Evolutionary conservation across 2,113 vertebrate genomes (phyloP), one percentile per base, ranked within the genome.

Genomic region (Bambusicola thoracicus): DNA sequence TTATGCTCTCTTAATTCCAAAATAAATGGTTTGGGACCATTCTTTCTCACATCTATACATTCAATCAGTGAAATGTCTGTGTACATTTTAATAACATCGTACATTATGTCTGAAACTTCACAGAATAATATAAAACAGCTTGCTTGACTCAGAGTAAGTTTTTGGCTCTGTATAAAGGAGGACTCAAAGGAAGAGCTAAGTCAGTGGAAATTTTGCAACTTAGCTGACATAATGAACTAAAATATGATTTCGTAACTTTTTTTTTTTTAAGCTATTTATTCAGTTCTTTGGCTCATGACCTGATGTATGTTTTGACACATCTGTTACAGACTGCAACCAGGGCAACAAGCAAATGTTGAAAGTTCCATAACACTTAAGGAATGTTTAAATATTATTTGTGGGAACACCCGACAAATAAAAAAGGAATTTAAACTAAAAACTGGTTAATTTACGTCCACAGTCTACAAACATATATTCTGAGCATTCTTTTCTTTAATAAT

Each of bases 261-360:
- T 55, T 40, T n/a, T 36, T 43, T 44, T 13, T 8, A 40, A 44
- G 34, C 22, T 93, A 59, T 96, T 96, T 69, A 65, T 89, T 95
- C 46, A 76, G 10, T 81, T 90, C 56, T 51, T 17, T 49, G n/a
- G 65, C 77, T 93, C 58, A 95, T 84, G 92, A 92, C 89, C 91
- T 91, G 59, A 59, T 65, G 85, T 80, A 81, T 62, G 87, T 92
- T 96, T 92, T 91, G 68, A 95, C 93, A 94, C 91, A 94, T 94
- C 91, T 97, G 91, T 90, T 95, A 44, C 43, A 10, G 22, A 19
- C 49, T 93, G 85, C 68, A 94, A 89, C 93, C 68, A 91, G 89
- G 89, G 73, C 85, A 96, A 92, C 91, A 30, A 91, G 40, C 38
- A 91, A 94, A 91, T 62, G 18, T 43, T 96, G 63, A 49, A 91